Conservation (phyloP, 2,888 invertebrate species). For the Drosophila subquinaria region DNA sequence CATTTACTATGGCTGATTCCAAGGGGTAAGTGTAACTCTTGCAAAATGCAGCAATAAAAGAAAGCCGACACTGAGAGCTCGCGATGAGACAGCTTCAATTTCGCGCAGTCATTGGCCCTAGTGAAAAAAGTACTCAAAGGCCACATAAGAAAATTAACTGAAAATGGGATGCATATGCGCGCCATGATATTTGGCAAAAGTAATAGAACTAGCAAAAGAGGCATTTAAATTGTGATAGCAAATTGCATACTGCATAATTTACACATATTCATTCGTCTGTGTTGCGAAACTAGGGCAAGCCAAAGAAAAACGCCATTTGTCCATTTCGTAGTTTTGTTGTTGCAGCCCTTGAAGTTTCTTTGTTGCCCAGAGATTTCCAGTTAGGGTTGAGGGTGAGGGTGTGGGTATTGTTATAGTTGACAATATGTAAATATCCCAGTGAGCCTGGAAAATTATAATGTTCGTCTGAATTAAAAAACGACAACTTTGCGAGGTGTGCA, state of each 20-base stretch:
- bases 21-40: slow-evolving; percentile 83
- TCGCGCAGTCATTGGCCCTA: slow-evolving; percentile 80
- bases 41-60: slow-evolving; percentile 19
- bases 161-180: slow-evolving; percentile 24
- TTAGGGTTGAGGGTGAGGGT: slow-evolving; percentile 8
- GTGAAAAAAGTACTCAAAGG: slow-evolving; percentile 55
- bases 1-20: slow-evolving; percentile 83
- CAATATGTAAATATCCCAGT: slow-evolving; percentile 20
- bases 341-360: slow-evolving; percentile 46
- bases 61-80: slow-evolving; percentile 71
- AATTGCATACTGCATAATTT: not conserved
- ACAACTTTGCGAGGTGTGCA: slow-evolving; percentile 1
- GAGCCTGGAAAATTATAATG: slow-evolving; percentile 2
- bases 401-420: not conserved
- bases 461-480: slow-evolving; percentile 1
- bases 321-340: slow-evolving; percentile 42
- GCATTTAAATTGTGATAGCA: not conserved
- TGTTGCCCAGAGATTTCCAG: slow-evolving; percentile 31
- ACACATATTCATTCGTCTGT: not conserved
- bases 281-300: slow-evolving; percentile 65
- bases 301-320: slow-evolving; percentile 71
- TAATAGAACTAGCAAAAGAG: not conserved
- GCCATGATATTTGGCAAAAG: not conserved
- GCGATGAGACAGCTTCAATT: slow-evolving; percentile 73
- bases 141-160: slow-evolving; percentile 62